Conservation (phyloP, 2,797 vertebrate species). For the Cephalopachus bancanus region DNA sequence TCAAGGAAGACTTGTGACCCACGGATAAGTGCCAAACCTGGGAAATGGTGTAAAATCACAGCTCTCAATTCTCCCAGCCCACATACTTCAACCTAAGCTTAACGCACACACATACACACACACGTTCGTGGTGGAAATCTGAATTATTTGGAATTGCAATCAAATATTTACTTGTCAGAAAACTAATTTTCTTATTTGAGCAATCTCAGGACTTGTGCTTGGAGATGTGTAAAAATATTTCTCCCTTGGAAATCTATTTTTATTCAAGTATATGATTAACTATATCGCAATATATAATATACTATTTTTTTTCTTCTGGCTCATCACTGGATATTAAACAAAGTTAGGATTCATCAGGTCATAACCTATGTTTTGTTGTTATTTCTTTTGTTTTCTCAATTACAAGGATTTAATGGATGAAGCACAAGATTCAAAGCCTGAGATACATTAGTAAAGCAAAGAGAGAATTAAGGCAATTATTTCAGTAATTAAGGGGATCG, state of each 20-base stretch:
- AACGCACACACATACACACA: neutral
- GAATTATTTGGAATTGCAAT: conserved; percentile 49
- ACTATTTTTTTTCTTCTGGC: neutral
- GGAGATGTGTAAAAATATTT: conserved; percentile 51
- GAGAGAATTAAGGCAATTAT: conserved; percentile 74
- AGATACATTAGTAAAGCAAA: conserved; percentile 46
- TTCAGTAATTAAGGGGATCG: conserved; percentile 58
- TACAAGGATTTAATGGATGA: conserved; percentile 60
- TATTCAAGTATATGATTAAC: conserved; percentile 33
- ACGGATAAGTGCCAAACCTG: rapidly evolving
- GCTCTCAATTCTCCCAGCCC: neutral
- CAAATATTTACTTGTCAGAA: conserved; percentile 64
- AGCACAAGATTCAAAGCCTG: conserved; percentile 43
- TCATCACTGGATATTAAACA: neutral
- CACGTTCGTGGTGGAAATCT: neutral
- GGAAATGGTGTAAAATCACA: no score
- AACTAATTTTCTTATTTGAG: conserved; percentile 55
- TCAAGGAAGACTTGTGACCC: neutral
- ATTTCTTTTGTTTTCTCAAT: neutral
- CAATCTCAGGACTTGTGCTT: neutral
- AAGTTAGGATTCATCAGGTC: conserved; percentile 29
- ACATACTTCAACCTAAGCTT: neutral
- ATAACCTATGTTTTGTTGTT: neutral
- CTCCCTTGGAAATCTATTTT: conserved; percentile 32
- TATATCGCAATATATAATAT: neutral